Evolutionary conservation across 2,113 vertebrate genomes (phyloP).

Genomic region (Alethe castanea): DNA sequence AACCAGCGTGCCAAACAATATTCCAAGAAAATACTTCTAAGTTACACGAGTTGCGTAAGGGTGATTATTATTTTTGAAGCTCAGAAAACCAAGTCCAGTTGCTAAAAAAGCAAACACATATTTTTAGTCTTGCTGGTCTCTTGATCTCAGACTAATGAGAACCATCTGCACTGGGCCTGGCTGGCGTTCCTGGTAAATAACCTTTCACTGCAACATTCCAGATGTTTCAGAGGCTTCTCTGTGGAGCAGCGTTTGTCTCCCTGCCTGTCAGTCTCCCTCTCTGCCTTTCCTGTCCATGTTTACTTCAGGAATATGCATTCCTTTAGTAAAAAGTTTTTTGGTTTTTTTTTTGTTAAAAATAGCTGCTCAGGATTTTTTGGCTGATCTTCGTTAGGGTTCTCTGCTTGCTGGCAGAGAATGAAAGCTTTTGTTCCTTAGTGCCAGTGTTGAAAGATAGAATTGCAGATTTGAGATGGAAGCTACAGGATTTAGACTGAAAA

Average conservation of each 20-base stretch:
- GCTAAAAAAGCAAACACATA: constrained; percentile 67
- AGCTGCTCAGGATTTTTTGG: neutral
- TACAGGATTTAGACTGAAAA: neutral
- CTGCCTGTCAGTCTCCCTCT: constrained; percentile 11
- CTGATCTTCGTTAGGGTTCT: neutral
- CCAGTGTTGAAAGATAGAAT: neutral
- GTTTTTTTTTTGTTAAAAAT: neutral
- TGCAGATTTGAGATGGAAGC: neutral
- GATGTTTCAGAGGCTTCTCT: constrained; percentile 48
- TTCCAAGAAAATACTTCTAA: constrained; percentile 58
- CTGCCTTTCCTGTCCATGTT: constrained; percentile 30
- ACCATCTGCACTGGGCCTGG: constrained; percentile 44
- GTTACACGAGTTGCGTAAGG: constrained; percentile 32
- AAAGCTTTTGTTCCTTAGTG: neutral
- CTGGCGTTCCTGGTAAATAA: constrained; percentile 52
- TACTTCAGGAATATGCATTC: constrained; percentile 11
- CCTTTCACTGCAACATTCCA: constrained; percentile 49
- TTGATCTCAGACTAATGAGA: constrained; percentile 60
- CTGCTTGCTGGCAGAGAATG: neutral
- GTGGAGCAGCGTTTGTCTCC: neutral
- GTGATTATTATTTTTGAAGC: constrained; percentile 52
- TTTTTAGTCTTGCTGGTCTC: constrained; percentile 69
- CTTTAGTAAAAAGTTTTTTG: neutral
- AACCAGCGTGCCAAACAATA: constrained; percentile 12
- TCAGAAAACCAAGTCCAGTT: constrained; percentile 11